Base-by-base conservation (phyloP, 1,140 invertebrate genomes). In the Cyrtorhinus lividipennis region DNA sequence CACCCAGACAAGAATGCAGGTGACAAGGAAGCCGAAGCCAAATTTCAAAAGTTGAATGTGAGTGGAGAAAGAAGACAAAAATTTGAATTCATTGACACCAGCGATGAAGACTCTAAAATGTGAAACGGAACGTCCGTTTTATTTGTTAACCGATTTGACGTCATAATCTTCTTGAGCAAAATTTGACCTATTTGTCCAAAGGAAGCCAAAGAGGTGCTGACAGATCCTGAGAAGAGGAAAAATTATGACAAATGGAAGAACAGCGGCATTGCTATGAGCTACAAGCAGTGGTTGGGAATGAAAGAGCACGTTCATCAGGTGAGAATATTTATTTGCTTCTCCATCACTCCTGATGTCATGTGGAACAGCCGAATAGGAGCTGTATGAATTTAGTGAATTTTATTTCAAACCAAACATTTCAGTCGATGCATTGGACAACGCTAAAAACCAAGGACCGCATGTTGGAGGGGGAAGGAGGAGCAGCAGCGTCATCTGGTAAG, bases 391-490 rank as follows among this genome's bases (percentile, higher is more conserved):
- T n/a, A n/a, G n/a, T n/a, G n/a, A n/a, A n/a, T n/a, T n/a, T n/a
- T n/a, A n/a, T n/a, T n/a, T n/a, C n/a, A n/a, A n/a, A n/a, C 30
- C 10, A 59, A 61, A 12, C 71, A 69, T 66, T 68, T 15, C 68
- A 89, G 87, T 92, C 90, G 23, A 92, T 95, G 87, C 92, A 96
- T 71, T 96, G 92, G 92, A 85, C 85, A 61, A 88, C 83, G 26
- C 87, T 88, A 26, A 92, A 92, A 72, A 92, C 89, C 68, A 91
- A 92, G 72, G 86, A 90, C 67, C 81, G 89, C 53, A 93, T 92
- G 89, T 69, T 93, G 61, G 81, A 81, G 30, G 84, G 84, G 48
- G 75, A 75, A 8, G 77, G 75, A 1, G 78, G 73, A 22, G 73
- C 65, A 67, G 69, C 20, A 64, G 69, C 0, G 80, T 15, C 48